Base-by-base conservation (phyloP, 2,797 vertebrate species). In the Taeniopygia guttata region DNA sequence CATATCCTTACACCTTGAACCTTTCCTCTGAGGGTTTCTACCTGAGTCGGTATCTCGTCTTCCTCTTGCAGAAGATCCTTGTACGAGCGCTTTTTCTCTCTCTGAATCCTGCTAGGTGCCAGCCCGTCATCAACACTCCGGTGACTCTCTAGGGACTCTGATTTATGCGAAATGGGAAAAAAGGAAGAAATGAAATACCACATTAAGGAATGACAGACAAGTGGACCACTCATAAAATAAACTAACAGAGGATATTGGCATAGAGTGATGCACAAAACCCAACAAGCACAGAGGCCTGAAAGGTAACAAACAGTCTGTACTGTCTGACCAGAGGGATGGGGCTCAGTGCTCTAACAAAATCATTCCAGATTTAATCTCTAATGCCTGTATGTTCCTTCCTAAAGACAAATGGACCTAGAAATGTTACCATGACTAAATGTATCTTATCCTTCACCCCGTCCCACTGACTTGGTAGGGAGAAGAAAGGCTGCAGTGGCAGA, bases 11-110 rank as follows among this genome's bases (percentile, higher is more conserved):
- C 87, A 99, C 98, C 97, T 98, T 98, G 43, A 98, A 96, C 5
- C 96, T 98, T 97, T 99, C 98, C 91, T 97, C 97, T 95, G 98
- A 97, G 86, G 95, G 98, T 98, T 98, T 78, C 97, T 97, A 98
- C 98, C 96, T 99, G 97, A 54, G 97, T 95, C 64, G 98, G 97
- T 34, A 98, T 98, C 97, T 99, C 95, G 13, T 99, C 98, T 81
- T 98, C 99, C 94, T 99, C 98, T 92, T 98, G 97, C 90, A 98
- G 95, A 34, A 98, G 96, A 87, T 99, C 98, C 95, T 99, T 99
- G 97, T 99, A 99, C 1, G 98, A 99, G 89, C 98, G 97, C 89
- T 98, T 98, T 93, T 98, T 98, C 94, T 99, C 99, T 95, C 99
- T 97, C 96, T 98, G 98, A 96, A 97, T 99, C 63, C 99, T 98